Base-by-base conservation (phyloP, 1,140 invertebrate species). In the Sycobia sp. region DNA sequence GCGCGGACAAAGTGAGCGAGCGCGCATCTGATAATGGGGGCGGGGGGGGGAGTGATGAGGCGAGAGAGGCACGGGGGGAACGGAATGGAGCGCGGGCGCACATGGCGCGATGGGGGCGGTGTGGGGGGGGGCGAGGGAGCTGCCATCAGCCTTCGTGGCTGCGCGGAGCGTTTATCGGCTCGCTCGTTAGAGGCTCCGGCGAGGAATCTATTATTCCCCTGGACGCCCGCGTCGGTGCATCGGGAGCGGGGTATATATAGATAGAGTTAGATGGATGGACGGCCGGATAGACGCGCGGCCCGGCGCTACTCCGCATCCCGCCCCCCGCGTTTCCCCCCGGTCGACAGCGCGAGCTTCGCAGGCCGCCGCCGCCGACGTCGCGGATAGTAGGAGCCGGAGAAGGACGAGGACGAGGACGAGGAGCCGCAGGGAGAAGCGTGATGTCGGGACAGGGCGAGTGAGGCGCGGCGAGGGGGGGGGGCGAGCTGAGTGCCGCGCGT, bases 261-360 rank as follows among this genome's bases (percentile, higher is more conserved):
- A 67, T 69, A 67, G 71, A 71, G 72, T 66, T 69, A 67, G 72
- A 70, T 66, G 65, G 72, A 73, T 71, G 71, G 74, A 71, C 74
- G 73, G 67, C 7, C 44, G 13, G 56, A 39, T 49, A 49, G 56
- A 27, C 32, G 22, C 29, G 29, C 20, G 18, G 23, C 13, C 43
- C 39, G 7, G 1, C 3, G 46, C 13, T 47, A n/a, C n/a, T n/a
- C n/a, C n/a, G n/a, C n/a, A n/a, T n/a, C n/a, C n/a, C n/a, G n/a
- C n/a, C n/a, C n/a, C 25, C 29, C 38, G 25, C 41, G 39, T 27
- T 54, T 11, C 34, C 8, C 51, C 34, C 41, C 39, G 53, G 25
- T 41, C n/a, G 29, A 32, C 29, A 11, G 3, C 54, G 54, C 39
- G 54, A 56, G 54, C 27, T 46, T 11, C 29, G 20, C 16, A 25